These are phyloP conservation scores for Pimpla rufipes DNA, from an alignment of 2,888 invertebrate genomes.

Conservation along the genomic window DNA sequence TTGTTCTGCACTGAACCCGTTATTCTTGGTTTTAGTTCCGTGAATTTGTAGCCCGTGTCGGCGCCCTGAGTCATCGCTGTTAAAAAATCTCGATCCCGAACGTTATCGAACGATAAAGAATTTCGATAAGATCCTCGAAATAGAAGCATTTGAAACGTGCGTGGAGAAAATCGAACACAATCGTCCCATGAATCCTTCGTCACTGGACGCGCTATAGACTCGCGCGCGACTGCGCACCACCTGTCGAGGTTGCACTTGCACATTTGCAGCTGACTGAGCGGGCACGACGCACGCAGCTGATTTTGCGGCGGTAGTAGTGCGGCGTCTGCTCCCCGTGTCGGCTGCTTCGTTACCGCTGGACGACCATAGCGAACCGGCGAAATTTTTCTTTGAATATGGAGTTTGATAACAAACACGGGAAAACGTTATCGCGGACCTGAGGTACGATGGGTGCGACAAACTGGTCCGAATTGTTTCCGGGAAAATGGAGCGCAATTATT, in stretches of 20 bases:
- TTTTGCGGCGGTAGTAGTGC: neutral
- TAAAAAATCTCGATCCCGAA: neutral
- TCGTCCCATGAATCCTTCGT: neutral
- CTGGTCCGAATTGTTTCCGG: constrained; percentile 93
- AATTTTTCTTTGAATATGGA: constrained; percentile 35
- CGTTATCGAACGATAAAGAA: constrained; percentile 13
- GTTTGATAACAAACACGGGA: neutral
- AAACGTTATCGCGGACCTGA: constrained; percentile 32
- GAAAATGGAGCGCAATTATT: constrained; percentile 92
- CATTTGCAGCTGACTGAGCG: constrained; percentile 10
- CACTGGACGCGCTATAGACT: neutral
- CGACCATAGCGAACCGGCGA: constrained; percentile 2
- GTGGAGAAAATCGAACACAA: neutral
- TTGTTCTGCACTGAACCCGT: too few relatives aligned
- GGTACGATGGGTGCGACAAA: constrained; percentile 80
- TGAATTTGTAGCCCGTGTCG: neutral
- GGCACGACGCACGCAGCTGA: neutral
- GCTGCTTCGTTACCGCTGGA: neutral
- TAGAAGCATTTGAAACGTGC: neutral
- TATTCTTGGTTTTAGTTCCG: neutral
- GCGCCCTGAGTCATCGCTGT: neutral
- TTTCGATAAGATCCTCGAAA: neutral
- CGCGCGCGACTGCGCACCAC: neutral
- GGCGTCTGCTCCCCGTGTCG: constrained; percentile 38
- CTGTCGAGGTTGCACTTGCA: neutral